Base-by-base conservation (phyloP, 2,113 vertebrate species). In the Puma concolor region DNA sequence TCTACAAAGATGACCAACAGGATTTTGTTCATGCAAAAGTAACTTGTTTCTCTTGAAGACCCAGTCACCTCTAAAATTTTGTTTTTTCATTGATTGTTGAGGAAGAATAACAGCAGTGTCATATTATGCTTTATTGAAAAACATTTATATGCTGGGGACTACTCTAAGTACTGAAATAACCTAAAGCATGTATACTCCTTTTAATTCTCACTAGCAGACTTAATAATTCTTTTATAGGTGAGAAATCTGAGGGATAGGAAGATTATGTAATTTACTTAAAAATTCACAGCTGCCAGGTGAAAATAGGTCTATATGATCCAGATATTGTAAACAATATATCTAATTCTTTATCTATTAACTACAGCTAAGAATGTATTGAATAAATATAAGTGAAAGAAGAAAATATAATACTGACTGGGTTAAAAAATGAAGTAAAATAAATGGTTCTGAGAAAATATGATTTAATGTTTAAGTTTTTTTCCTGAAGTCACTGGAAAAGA, bases 391-490 rank as follows among this genome's bases (percentile, higher is more conserved):
- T 54, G 31, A 44, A 93, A 5, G 33, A 69, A 4, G 4, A 25
- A 92, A 77, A 54, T 23, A 29, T 48, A 41, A 52, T 86, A 29
- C 7, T 92, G 5, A 25, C 38, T 63, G 21, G 3, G 2, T 74
- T 93, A 88, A 92, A 83, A 94, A 93, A 27, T 84, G 25, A 94
- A 88, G 16, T 66, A 60, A 86, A 83, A 84, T 57, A 80, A 92
- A 91, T 69, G 2, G 4, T 27, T 77, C 19, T 5, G 64, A 11
- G 31, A 92, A 94, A 88, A 94, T 82, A 2, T 64, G 17, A 82
- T 90, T 71, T 87, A 87, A 84, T 84, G 2, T 31, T 92, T 95
- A 92, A 76, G 4, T 23, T 77, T 84, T 67, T 63, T 60, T 54
- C 52, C 27, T 57, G 2, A 76, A 44, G 11, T 91, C 97, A 66